These are phyloP conservation scores for Hybognathus amarus DNA, from an alignment of 2,797 vertebrate species.

Conservation along the genomic window DNA sequence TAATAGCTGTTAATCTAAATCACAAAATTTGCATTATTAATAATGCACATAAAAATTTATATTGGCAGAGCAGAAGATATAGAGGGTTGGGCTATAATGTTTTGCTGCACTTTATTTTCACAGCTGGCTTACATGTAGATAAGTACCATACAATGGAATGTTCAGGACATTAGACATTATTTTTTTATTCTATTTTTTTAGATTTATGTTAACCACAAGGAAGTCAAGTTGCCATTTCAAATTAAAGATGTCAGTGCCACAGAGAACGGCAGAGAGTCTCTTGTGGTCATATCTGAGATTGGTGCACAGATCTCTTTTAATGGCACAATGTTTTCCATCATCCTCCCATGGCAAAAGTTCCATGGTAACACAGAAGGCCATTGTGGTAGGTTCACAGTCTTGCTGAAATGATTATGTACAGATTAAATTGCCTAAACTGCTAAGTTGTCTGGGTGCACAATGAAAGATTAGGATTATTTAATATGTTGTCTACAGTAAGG, in stretches of 20 bases:
- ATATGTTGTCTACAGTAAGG: too few relatives aligned
- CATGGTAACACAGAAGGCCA: slow-evolving; percentile 87
- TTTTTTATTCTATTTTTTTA: slow-evolving; percentile 54
- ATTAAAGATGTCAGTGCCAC: slow-evolving; percentile 76
- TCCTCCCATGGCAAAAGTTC: slow-evolving; percentile 78
- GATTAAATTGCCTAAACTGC: neutral
- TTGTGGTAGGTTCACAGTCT: slow-evolving; percentile 78
- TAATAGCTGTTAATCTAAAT: neutral
- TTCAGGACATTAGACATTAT: neutral
- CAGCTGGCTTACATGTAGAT: neutral
- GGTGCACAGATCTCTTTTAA: slow-evolving; percentile 79
- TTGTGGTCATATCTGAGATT: slow-evolving; percentile 80
- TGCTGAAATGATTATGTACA: neutral
- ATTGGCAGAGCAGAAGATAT: too few relatives aligned
- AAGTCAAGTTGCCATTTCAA: slow-evolving; percentile 76
- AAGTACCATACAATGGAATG: neutral
- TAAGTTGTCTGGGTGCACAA: neutral
- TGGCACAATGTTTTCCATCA: slow-evolving; percentile 82
- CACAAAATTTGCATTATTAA: neutral
- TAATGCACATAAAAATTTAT: too few relatives aligned
- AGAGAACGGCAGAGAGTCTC: slow-evolving; percentile 78
- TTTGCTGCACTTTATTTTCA: too few relatives aligned
- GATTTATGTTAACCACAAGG: slow-evolving; percentile 80
- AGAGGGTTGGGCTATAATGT: too few relatives aligned
- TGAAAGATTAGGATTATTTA: too few relatives aligned